These are phyloP conservation scores for Ophion obscuratus DNA, from an alignment of 2,888 invertebrate species.

Conservation along the genomic window DNA sequence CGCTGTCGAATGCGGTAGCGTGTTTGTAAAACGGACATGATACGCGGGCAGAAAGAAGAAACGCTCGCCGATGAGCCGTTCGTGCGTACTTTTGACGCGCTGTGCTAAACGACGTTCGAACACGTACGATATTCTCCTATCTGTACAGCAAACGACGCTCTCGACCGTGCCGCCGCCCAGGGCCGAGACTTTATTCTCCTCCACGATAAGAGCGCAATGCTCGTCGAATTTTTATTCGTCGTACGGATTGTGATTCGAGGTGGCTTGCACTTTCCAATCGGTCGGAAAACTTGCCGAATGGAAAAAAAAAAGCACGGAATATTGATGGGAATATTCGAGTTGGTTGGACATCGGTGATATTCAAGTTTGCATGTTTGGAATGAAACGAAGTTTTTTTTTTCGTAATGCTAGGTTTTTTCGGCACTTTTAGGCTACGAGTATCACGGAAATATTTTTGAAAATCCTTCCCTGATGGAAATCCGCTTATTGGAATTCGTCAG, in stretches of 20 bases:
- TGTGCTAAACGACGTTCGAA: conserved; percentile 49
- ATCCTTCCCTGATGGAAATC: too few species aligned
- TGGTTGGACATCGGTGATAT: too few species aligned
- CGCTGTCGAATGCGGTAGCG: conserved; percentile 1
- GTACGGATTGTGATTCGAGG: background rate
- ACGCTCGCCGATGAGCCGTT: conserved; percentile 6
- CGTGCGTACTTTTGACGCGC: conserved; percentile 10
- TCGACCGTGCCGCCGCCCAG: conserved; percentile 20
- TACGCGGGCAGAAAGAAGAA: background rate
- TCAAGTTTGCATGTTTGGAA: too few species aligned
- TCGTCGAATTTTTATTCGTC: background rate
- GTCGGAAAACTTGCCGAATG: background rate
- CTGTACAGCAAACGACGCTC: conserved; percentile 23
- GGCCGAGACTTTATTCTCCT: background rate
- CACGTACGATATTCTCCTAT: conserved; percentile 44
- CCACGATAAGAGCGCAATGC: background rate
- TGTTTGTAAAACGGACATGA: conserved; percentile 28
- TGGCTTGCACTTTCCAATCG: background rate
- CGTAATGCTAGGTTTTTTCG: too few species aligned
- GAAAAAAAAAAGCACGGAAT: background rate
- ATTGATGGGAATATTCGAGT: too few species aligned
- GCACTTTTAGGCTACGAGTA: too few species aligned
- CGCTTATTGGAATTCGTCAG: too few species aligned
- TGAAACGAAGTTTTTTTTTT: too few species aligned
- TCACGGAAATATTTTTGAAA: too few species aligned